Evolutionary conservation across 2,888 invertebrate species (phyloP), one percentile per base, ranked within the genome.

Genomic region (Agonopterix heracliana): DNA sequence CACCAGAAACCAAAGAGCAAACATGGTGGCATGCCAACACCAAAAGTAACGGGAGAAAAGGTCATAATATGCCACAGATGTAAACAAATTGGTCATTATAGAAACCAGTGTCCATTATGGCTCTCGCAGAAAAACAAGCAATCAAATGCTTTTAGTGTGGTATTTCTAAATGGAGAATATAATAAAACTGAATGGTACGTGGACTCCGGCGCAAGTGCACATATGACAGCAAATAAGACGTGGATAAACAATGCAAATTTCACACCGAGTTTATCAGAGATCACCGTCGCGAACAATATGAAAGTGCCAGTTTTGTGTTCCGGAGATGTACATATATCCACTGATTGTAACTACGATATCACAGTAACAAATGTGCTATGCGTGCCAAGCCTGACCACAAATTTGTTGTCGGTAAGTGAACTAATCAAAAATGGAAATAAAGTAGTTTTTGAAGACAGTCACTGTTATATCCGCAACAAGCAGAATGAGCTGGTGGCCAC

Each of bases 71-170:
- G 57, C 13, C 59, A 59, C 44, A 52, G 51, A 53, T 61, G 58
- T 49, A 63, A 61, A 55, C 56, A 59, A 56, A 51, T 47, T 17
- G 58, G 59, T 3, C 57, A 60, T 49, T 60, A 55, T 41, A 53
- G 51, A 26, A 58, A 57, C 26, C 56, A 60, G 48, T 60, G 62
- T 53, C 42, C 14, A 14, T 42, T 13, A 48, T 53, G 49, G 48
- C 54, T 49, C 50, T 49, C 50, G 52, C 47, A 48, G 48, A 50
- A 35, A 50, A 47, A 40, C 10, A 60, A n/a, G n/a, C 13, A 38
- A 14, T 14, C 48, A 43, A 62, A 62, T 48, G 60, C 59, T 10
- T n/a, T n/a, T n/a, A n/a, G n/a, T n/a, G n/a, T n/a, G n/a, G n/a
- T n/a, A n/a, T n/a, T n/a, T n/a, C n/a, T n/a, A n/a, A n/a, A n/a